Conservation (phyloP, 2,113 vertebrate genomes). For the Odocoileus hemionus region DNA sequence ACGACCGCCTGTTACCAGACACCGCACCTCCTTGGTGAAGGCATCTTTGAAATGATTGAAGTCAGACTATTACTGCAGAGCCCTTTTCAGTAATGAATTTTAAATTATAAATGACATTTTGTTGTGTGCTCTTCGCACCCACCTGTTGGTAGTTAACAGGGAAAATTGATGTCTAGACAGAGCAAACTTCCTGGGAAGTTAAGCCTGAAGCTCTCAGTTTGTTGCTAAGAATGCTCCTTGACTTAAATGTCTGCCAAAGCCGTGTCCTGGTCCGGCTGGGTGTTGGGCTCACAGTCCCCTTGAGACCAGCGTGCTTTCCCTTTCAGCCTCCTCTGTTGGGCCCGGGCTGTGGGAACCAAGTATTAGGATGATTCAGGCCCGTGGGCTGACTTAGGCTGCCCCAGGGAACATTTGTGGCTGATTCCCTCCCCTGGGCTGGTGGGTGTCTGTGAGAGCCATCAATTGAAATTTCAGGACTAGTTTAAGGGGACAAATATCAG, state of each 20-base stretch:
- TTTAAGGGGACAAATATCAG: not conserved
- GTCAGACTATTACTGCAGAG: not conserved
- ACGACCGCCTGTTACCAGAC: fast-evolving
- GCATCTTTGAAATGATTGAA: constrained; percentile 25
- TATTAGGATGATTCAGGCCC: not conserved
- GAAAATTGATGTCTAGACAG: not conserved
- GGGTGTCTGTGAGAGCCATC: not conserved
- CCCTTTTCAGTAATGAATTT: constrained; percentile 48
- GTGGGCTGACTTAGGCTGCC: not conserved
- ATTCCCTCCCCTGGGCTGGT: not conserved
- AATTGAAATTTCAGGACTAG: not conserved
- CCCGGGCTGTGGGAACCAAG: too few relatives aligned
- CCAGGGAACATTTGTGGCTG: not conserved
- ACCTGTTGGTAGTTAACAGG: constrained; percentile 6
- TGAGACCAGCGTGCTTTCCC: fast-evolving
- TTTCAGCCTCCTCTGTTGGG: fast-evolving
- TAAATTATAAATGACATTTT: constrained; percentile 49
- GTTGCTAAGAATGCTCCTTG: not conserved
- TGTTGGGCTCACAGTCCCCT: not conserved
- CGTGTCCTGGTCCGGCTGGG: not conserved
- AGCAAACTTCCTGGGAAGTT: not conserved
- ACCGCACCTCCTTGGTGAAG: fast-evolving
- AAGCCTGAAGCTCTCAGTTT: not conserved
- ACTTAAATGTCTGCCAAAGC: not conserved
- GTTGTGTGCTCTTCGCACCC: not conserved